Conservation (phyloP, 2,888 invertebrate genomes). For the Ormyrus nitidulus region DNA sequence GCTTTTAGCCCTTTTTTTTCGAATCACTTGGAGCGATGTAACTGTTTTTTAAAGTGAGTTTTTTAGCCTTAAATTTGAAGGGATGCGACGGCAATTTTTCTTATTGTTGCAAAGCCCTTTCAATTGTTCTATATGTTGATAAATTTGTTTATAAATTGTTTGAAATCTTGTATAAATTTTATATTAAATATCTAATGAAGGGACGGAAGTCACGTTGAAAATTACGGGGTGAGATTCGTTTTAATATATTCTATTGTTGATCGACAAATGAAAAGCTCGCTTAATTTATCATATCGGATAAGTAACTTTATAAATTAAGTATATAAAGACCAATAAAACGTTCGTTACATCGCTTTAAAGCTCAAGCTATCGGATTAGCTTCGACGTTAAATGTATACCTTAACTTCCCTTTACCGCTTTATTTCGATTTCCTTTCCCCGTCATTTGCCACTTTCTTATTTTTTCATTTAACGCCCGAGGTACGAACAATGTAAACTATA, state of each 20-base stretch:
- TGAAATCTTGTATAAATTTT: too few relatives aligned
- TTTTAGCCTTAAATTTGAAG: too few relatives aligned
- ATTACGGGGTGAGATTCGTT: too few relatives aligned
- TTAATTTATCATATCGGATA: too few relatives aligned
- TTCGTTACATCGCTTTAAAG: conserved; percentile 3
- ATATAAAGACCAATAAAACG: neutral
- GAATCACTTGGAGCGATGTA: neutral
- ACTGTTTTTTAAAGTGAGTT: neutral
- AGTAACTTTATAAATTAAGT: too few relatives aligned
- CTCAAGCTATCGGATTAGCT: neutral
- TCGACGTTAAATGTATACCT: neutral
- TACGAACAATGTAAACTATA: conserved; percentile 13
- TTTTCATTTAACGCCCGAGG: conserved; percentile 28
- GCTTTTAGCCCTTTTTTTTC: too few relatives aligned
- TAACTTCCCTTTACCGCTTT: neutral
- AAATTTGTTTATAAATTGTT: neutral
- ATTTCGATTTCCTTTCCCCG: conserved; percentile 1
- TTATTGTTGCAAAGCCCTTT: too few relatives aligned
- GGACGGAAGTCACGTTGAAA: too few relatives aligned
- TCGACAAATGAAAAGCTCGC: too few relatives aligned
- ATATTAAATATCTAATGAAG: too few relatives aligned
- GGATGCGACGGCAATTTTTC: too few relatives aligned
- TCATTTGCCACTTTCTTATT: neutral
- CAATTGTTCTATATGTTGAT: neutral
- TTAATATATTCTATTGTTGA: too few relatives aligned